Evolutionary conservation across 2,113 vertebrate species (phyloP), one percentile per base, ranked within the genome.

Genomic region (Ranitomeya imitator): DNA sequence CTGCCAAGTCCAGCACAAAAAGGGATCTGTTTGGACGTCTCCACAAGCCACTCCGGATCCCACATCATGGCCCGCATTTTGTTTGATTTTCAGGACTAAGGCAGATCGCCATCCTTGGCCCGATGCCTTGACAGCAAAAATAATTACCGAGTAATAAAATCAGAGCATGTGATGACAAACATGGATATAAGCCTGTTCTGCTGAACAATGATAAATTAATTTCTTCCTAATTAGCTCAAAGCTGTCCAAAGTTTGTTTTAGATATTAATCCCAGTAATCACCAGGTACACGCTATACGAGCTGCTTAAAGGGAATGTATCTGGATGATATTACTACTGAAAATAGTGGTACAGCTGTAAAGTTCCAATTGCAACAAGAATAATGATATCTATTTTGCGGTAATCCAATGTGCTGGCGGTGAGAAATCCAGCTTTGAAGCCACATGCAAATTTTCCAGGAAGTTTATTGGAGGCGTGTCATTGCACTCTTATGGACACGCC

Each of bases 1-100:
- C 67, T 85, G 83, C 83, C 83, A 85, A 85, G 15, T 37, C 5
- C 23, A 26, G 19, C 18, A 59, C 83, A 85, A 54, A 85, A 37
- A 16, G 63, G 52, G 21, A 31, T 73, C 52, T 73, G 51, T 73
- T 37, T 7, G 52, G 67, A 73, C 13, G 73, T 71, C n/a, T 71
- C 67, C 55, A 37, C 80, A 10, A 31, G n/a, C 37, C 67, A 4
- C 63, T 73, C 52, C 57, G 57, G 54, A 54, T 63, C 23, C 52
- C 83, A 55, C 16, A 31, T 61, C 23, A 19, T 21, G 21, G 37
- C n/a, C 8, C 59, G 16, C 10, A 12, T 8, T 83, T 55, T 84
- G 1, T 71, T 67, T 19, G 55, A 21, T 23, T 21, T 71, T 54
- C n/a, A 23, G 54, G 9, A 85, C 14, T 54, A 11, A 69, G 23